Evolutionary conservation across 2,888 invertebrate species (phyloP), one percentile per base, ranked within the genome.

Genomic region (Trichogramma dendrolimi): DNA sequence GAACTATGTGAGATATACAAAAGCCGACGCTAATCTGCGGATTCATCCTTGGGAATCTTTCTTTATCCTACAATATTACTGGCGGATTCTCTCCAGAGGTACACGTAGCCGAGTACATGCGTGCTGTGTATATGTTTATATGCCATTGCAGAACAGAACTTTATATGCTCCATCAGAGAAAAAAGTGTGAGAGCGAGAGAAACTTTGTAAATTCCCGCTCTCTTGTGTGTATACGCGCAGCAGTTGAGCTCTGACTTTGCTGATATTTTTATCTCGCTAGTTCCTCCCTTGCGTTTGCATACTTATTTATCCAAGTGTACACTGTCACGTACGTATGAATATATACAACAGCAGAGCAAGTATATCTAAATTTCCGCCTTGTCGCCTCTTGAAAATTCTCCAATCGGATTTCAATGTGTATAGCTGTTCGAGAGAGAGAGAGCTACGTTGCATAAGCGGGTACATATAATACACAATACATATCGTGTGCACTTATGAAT

Each of bases 21-120:
- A 57, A 67, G 65, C 63, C 63, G 66, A 70, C 68, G 67, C 70
- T 71, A 71, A 74, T 74, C 72, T 70, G 62, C 61, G 64, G 70
- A 70, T 71, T 71, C 69, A 68, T 68, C 70, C 68, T 65, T 50
- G 14, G 62, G 63, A 66, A 69, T 68, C 64, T 67, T 67, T 63
- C 67, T 67, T 67, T 58, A 68, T 66, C 66, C 66, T 52, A 55
- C 65, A 60, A 67, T 69, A 68, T 68, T 68, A 66, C 66, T 60
- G 55, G 10, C 27, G 60, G 66, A 65, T 66, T 67, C 67, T 65
- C 62, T 49, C 47, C 8, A 4, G 6, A 51, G 8, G 51, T 38
- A 14, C 39, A 39, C 51, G 5, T 39, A 5, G 51, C 4, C 11
- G 43, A 6, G 50, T 50, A 27, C 27, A 27, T 27, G 27, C 27